Percentiles rank a stretch among this genome's conserved stretches.
These are phyloP conservation scores for Sandelia bainsii DNA, from an alignment of 2,797 vertebrate genomes.

Conservation along the genomic window DNA sequence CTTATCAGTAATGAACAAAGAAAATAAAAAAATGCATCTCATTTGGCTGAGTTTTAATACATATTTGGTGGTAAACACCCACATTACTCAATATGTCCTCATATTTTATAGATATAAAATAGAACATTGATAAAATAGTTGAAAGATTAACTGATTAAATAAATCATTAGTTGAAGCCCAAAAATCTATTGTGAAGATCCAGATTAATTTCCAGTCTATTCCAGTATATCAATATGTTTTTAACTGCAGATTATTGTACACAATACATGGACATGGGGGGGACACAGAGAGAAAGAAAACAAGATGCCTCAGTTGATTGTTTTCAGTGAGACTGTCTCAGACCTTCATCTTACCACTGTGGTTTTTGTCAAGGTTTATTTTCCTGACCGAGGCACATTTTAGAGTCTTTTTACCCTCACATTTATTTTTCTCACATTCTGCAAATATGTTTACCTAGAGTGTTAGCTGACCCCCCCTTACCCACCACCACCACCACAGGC, in stretches of 20 bases:
- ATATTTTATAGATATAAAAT: neutral
- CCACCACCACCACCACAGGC: slow-evolving; percentile 56
- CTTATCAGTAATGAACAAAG: slow-evolving; percentile 19
- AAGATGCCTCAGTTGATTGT: slow-evolving; percentile 58
- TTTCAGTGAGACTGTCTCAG: slow-evolving; percentile 54
- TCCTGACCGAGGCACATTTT: slow-evolving; percentile 47
- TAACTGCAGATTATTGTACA: no score
- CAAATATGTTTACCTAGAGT: slow-evolving; percentile 61
- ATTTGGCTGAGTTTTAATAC: slow-evolving; percentile 11
- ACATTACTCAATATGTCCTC: neutral
- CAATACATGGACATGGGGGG: no score
- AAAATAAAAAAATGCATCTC: neutral
- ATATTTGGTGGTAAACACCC: slow-evolving; percentile 23
- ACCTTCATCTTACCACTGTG: slow-evolving; percentile 30
- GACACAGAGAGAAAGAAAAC: slow-evolving; percentile 52
- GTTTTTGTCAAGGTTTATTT: slow-evolving; percentile 66
- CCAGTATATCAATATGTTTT: no score
- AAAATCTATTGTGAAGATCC: no score
- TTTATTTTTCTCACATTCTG: slow-evolving; percentile 41
- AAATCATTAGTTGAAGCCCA: no score
- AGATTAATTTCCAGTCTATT: no score
- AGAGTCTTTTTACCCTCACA: slow-evolving; percentile 7
- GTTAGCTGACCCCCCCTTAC: slow-evolving; percentile 66
- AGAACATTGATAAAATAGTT: neutral
- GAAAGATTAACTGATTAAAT: neutral